Base-by-base conservation (phyloP, 2,888 invertebrate genomes). In the Ectropis crepuscularia region DNA sequence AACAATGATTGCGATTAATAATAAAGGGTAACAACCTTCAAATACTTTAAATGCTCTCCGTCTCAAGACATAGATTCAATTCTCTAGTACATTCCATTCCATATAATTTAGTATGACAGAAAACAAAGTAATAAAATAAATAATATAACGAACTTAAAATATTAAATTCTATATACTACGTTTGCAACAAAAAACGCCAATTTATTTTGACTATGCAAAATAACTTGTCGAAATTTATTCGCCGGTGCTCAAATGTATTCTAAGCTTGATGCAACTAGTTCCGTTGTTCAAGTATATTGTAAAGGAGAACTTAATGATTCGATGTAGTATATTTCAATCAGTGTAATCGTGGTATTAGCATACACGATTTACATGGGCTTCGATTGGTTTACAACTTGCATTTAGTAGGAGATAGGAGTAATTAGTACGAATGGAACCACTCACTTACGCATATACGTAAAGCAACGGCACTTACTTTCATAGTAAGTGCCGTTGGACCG, bases 321-420 rank as follows among this genome's bases (percentile, higher is more conserved):
- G n/a, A 42, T 59, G 51, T 39, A 38, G 60, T 28, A 57, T 65
- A 61, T 61, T 65, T 65, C 64, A 65, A 65, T 65, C 64, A 57
- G 39, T 41, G 37, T 60, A 60, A 61, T 65, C 64, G 53, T 11
- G 16, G 41, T 9, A 65, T 65, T 65, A 60, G 64, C 64, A 65
- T 65, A 57, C 60, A 61, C 55, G 57, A 65, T 65, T 65, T 65
- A 61, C 64, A 48, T 51, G 10, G 41, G 48, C 50, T 37, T n/a
- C 53, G 11, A 36, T 65, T 61, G 57, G 64, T 60, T 64, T 64
- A 64, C 54, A 50, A 12, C 55, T 46, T 37, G 59, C 42, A 9
- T 47, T 58, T 57, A 48, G 57, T 53, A 36, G 28, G 28, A 63
- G 58, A 63, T 63, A 57, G 42, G 9, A 37, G 47, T 57, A 62